phyloP scores from a whole-genome alignment of 2,113 vertebrate species.

The Octodon degus region DNA sequence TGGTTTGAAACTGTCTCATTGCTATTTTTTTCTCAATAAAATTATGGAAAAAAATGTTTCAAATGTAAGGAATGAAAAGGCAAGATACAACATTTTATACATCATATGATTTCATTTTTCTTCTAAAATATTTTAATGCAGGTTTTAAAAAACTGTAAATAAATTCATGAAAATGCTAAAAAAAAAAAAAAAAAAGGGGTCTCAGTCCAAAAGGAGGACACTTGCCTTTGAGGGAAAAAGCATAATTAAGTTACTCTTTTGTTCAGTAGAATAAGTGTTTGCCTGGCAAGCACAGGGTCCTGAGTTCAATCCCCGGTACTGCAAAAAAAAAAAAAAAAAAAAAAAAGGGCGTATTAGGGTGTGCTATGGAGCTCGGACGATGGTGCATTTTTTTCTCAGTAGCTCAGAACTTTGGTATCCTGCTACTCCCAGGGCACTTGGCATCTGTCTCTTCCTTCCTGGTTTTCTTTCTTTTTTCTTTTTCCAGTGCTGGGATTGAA shows the following conservation, averaged over 20 bases:
- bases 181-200: neutral
- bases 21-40: too few relatives aligned
- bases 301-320: too few relatives aligned
- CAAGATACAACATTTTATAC: slow-evolving; percentile 7
- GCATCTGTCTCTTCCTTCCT: neutral
- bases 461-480: neutral
- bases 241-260: slow-evolving; percentile 12
- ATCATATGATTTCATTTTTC: neutral
- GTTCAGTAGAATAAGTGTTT: too few relatives aligned
- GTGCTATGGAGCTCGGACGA: fast-evolving
- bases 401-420: neutral
- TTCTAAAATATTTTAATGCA: slow-evolving; percentile 39
- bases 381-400: neutral
- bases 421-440: neutral
- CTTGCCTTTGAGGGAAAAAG: neutral
- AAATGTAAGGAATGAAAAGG: neutral
- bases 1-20: too few relatives aligned
- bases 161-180: slow-evolving; percentile 51
- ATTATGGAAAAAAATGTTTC: too few relatives aligned
- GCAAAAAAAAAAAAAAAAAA: too few relatives aligned
- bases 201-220: neutral
- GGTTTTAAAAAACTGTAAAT: slow-evolving; percentile 7
- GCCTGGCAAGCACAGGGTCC: too few relatives aligned
- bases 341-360: neutral
- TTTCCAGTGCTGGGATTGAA: too few relatives aligned